Evolutionary conservation across 2,797 vertebrate species (phyloP).

Genomic region (Schizopygopsis malacanthus): DNA sequence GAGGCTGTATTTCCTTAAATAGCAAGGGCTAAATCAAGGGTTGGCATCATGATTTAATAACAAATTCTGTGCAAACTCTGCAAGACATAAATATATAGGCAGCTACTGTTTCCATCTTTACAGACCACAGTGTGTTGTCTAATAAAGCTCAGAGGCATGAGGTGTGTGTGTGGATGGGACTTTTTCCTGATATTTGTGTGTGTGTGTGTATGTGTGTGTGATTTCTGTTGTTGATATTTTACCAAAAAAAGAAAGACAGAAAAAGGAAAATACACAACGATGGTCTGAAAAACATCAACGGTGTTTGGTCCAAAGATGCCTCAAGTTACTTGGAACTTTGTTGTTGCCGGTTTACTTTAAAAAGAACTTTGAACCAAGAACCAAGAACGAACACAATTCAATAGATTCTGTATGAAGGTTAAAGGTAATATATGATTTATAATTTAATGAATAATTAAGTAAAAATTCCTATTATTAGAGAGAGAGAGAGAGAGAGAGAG

Average conservation of each 20-base stretch:
- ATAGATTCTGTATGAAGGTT: too few relatives aligned
- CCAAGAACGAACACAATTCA: too few relatives aligned
- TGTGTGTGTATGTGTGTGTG: background rate
- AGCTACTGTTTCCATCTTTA: background rate
- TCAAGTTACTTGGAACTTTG: background rate
- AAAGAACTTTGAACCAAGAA: slow-evolving; percentile 3
- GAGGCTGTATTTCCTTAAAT: slow-evolving; percentile 1
- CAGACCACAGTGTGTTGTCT: background rate
- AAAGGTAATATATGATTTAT: too few relatives aligned
- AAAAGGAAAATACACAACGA: background rate
- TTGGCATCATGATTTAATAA: background rate
- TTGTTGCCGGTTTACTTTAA: background rate
- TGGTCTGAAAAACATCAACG: background rate
- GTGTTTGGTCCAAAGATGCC: background rate
- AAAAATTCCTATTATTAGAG: too few relatives aligned
- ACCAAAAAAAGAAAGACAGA: background rate
- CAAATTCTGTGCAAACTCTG: background rate
- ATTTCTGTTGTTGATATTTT: background rate
- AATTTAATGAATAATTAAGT: too few relatives aligned
- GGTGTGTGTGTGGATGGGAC: background rate
- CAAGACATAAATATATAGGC: background rate
- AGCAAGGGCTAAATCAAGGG: background rate
- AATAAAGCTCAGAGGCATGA: background rate
- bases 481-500: too few relatives aligned
- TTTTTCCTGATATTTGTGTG: background rate